Percentiles rank a stretch among this genome's conserved stretches.
phyloP scores from a whole-genome alignment of 2,888 invertebrate species.

The Clusia tigrina region DNA sequence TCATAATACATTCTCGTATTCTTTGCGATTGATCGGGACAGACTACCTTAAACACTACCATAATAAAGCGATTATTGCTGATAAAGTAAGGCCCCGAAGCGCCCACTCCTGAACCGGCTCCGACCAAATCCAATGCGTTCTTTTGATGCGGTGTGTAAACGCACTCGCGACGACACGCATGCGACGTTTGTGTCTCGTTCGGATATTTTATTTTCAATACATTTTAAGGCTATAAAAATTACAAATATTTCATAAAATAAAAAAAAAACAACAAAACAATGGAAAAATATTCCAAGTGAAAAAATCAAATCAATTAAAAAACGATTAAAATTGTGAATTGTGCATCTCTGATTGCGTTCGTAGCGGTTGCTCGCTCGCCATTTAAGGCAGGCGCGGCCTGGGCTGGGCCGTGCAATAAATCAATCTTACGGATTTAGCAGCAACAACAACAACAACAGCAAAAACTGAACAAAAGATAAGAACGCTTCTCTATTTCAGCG shows the following conservation, averaged over 20 bases:
- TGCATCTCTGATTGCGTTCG: constrained; percentile 17
- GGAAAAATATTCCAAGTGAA: constrained; percentile 4
- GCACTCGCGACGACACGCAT: no score
- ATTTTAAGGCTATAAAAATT: constrained; percentile 13
- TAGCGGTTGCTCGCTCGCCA: not conserved
- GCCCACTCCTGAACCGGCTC: no score
- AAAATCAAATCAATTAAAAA: constrained; percentile 39
- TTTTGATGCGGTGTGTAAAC: no score
- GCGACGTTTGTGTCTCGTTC: not conserved
- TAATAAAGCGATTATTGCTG: no score
- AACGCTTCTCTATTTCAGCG: constrained; percentile 49
- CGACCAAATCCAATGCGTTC: no score
- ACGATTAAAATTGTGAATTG: constrained; percentile 32
- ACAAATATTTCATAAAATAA: not conserved
- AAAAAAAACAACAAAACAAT: constrained; percentile 2
- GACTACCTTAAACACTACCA: no score
- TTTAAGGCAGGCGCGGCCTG: not conserved
- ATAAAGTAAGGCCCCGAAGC: no score
- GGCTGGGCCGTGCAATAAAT: not conserved
- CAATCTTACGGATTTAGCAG: not conserved
- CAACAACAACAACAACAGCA: not conserved
- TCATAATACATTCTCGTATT: no score
- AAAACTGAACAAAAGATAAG: no score
- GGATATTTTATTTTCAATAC: not conserved
- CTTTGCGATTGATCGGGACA: no score